Base-by-base conservation (phyloP, 2,888 invertebrate genomes). In the Pinctada fucata region DNA sequence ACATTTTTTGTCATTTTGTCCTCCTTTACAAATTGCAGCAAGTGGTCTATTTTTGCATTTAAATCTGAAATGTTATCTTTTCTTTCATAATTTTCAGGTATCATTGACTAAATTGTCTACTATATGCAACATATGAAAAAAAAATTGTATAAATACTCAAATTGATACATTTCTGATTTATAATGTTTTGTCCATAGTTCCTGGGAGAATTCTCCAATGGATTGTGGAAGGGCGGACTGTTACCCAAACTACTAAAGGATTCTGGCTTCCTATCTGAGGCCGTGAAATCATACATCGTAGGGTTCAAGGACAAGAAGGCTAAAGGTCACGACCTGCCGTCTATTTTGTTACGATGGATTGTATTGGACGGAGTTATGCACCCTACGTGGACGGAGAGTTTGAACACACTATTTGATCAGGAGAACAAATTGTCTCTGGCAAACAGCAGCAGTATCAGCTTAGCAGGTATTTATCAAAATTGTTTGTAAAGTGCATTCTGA, bases 281-380 rank as follows among this genome's bases (percentile, higher is more conserved):
- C 8, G 89, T 89, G 31, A 86, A 86, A 74, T 82, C 82, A 0
- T 86, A 85, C 81, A 82, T 88, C 13, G 83, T 84, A 10, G 85
- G 79, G 8, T 83, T 84, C 68, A 82, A 81, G 70, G 84, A 84
- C 47, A 88, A 89, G 50, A 89, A 87, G 75, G 84, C 85, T 75
- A 85, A 86, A 66, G 83, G 80, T 31, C 86, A 86, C 63, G 90
- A 90, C 58, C 69, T 87, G n/a, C 88, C 89, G 0, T 89, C 89
- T 5, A 77, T 88, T 3, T 78, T 90, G 47, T 81, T 88, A 10
- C 85, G 88, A 58, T 91, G 91, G 92, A 80, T 92, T 31, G 86
- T 92, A 1, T 77, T 92, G 76, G 92, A 92, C 80, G 92, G 92
- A 1, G 85, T 86, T 50, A 82, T 92, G 48, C 86, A 89, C 73